Evolutionary conservation across 2,113 vertebrate genomes (phyloP).

Genomic region (Eclectus roratus): DNA sequence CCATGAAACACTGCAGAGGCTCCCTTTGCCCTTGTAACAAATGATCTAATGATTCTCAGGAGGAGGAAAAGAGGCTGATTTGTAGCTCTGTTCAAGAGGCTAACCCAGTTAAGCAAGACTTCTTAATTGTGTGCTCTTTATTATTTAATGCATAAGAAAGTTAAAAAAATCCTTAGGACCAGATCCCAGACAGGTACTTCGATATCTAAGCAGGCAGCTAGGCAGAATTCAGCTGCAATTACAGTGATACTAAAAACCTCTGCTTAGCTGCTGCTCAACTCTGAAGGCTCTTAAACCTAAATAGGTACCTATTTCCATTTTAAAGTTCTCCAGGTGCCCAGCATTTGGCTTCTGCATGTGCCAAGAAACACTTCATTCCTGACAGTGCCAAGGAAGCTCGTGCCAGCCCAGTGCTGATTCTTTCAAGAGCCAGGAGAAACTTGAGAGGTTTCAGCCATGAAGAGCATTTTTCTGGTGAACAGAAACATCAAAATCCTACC

Average conservation of each 20-base stretch:
- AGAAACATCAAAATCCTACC: not conserved
- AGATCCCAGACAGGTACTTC: not conserved
- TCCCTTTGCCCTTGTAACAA: constrained; percentile 37
- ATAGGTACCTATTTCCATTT: constrained; percentile 22
- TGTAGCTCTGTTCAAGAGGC: constrained; percentile 28
- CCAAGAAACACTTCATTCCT: constrained; percentile 23
- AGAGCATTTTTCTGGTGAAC: not conserved
- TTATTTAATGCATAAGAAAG: constrained; percentile 13
- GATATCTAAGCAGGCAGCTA: not conserved
- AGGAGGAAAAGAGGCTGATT: constrained; percentile 36
- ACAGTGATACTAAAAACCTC: not conserved
- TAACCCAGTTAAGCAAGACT: not conserved
- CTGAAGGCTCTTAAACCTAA: constrained; percentile 31
- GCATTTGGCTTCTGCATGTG: not conserved
- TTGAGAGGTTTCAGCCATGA: not conserved
- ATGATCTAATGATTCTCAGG: constrained; percentile 18
- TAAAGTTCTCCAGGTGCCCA: constrained; percentile 28
- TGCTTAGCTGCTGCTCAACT: constrained; percentile 10
- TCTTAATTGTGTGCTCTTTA: constrained; percentile 41
- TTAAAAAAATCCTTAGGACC: not conserved
- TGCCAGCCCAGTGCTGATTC: accelerated
- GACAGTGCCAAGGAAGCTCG: not conserved
- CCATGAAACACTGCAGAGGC: not conserved
- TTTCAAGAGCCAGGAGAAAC: not conserved
- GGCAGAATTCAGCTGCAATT: constrained; percentile 15